Conservation (phyloP, 2,113 vertebrate genomes). For the Tragelaphus strepsiceros region DNA sequence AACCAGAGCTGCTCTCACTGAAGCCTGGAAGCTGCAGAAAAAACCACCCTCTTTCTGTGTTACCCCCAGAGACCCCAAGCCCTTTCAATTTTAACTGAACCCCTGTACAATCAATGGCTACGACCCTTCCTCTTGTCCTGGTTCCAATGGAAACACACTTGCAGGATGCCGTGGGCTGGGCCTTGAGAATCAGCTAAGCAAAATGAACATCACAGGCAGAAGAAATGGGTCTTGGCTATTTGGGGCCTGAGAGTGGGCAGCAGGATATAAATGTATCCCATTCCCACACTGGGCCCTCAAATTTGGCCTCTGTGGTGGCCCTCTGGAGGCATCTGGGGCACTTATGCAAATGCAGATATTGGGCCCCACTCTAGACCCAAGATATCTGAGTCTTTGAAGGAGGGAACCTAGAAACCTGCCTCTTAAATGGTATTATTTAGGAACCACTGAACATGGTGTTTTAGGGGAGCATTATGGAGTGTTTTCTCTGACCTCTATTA, state of each 20-base stretch:
- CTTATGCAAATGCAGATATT: neutral
- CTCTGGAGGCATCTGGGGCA: fast-evolving
- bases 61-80: neutral
- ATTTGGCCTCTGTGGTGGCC: neutral
- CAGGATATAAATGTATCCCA: neutral
- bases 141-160: neutral
- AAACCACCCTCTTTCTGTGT: neutral
- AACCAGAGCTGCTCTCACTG: neutral
- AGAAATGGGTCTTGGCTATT: neutral
- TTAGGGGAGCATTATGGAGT: neutral
- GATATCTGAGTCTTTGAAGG: neutral
- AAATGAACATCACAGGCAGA: neutral
- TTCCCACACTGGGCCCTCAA: too few species aligned
- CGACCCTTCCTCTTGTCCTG: neutral
- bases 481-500: neutral
- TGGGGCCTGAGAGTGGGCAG: neutral
- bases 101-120: neutral
- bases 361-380: neutral
- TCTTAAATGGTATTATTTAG: neutral
- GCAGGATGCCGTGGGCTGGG: neutral
- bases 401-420: neutral
- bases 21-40: neutral
- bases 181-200: neutral
- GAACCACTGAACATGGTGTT: neutral
- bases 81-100: neutral